Evolutionary conservation across 2,113 vertebrate species (phyloP), one percentile per base, ranked within the genome.

Genomic region (Corydoras maculifer): DNA sequence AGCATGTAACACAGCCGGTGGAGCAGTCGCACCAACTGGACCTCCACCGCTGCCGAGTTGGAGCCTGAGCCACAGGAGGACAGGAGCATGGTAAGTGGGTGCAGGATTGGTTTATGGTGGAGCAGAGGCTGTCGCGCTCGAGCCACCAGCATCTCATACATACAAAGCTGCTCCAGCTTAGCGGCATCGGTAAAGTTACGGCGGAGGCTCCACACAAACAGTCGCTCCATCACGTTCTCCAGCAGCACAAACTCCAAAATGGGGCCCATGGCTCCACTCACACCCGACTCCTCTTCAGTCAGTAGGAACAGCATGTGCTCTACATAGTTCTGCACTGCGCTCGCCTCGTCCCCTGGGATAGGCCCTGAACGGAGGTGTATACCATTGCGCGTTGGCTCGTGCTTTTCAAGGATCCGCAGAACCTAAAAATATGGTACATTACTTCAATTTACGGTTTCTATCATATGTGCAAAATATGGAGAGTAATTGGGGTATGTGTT

Each of bases 291-390:
- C n/a, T 98, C 97, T 78, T 98, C 94, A 79, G 97, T 97, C 71
- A 99, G 76, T 77, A 99, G 85, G 75, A 97, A 96, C 9, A 98
- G 87, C 95, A 99, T 98, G 85, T 99, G 95, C 9, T 98, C 97
- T 51, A 97, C 95, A 0, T 99, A 98, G 84, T 99, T 99, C 88
- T 97, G 95, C 58, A 99, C 97, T 0, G 96, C 93, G 18, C 93
- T 99, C 76, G 93, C 93, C 83, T 99, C 97, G 31, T 99, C 96
- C 0, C 89, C 78, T 2, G 93, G 91, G 81, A 98, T 87, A 0
- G 87, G 77, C 0, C 91, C 91, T 0, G 90, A 88, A 1, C 79
- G 82, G 3, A 62, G 32, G 2, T 18, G 8, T 5, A 9, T 86
- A 8, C 60, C 63, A 2, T 61, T 49, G 0, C 69, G 85, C 61